phyloP scores from a whole-genome alignment of 2,888 invertebrate genomes.

The Kuschelorhynchus macadamiae region DNA sequence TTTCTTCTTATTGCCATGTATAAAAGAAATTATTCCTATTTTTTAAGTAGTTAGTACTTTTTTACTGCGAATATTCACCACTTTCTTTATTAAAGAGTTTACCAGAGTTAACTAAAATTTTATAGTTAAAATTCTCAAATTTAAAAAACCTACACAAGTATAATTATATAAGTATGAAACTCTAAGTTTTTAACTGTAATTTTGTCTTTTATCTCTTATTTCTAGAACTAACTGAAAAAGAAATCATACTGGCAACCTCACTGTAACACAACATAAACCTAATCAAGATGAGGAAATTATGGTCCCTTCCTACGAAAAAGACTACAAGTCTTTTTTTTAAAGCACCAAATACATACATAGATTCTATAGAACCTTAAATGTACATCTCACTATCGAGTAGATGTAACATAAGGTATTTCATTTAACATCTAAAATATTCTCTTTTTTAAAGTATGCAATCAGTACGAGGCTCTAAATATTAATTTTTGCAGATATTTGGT shows the following conservation, averaged over 20 bases:
- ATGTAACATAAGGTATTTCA: constrained; percentile 43
- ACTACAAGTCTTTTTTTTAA: constrained; percentile 41
- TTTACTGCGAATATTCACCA: no score
- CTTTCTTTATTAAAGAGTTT: no score
- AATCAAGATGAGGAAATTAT: constrained; percentile 23
- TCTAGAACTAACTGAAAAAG: no score
- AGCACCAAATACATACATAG: constrained; percentile 45
- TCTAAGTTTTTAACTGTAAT: no score
- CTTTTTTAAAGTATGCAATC: constrained; percentile 27
- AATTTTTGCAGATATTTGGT: neutral
- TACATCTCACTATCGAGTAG: constrained; percentile 42
- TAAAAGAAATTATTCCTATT: neutral
- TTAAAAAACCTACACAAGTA: no score
- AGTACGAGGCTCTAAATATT: constrained; percentile 29
- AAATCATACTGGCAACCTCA: constrained; percentile 10
- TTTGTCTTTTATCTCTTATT: no score
- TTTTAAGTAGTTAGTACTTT: no score
- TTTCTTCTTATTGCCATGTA: constrained; percentile 4
- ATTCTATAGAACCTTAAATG: constrained; percentile 41
- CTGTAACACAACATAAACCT: constrained; percentile 6
- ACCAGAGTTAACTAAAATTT: no score
- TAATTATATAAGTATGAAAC: no score
- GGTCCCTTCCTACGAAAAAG: constrained; percentile 49
- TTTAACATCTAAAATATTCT: constrained; percentile 29
- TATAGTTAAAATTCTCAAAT: no score